Evolutionary conservation across 1,140 invertebrate species (phyloP).

Genomic region (Drosophila pruinosa): DNA sequence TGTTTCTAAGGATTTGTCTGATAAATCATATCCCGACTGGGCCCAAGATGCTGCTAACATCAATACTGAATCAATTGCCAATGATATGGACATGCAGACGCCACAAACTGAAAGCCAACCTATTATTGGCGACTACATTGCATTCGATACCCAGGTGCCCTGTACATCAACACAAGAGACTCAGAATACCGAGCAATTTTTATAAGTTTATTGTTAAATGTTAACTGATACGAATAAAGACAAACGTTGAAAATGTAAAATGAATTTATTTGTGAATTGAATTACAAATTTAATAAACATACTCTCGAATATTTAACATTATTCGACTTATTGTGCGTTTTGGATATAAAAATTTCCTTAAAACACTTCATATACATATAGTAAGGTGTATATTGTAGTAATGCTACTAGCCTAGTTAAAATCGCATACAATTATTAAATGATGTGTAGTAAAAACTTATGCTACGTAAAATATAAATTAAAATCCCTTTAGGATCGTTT

Average conservation of each 20-base stretch:
- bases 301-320: slow-evolving; percentile 5
- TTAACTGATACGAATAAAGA: neutral
- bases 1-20: neutral
- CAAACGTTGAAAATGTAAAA: slow-evolving; percentile 13
- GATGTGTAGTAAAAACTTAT: slow-evolving; percentile 20
- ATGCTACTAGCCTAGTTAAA: slow-evolving; percentile 34
- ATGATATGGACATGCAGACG: neutral
- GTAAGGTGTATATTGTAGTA: neutral
- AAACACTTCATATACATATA: slow-evolving; percentile 26
- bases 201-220: neutral
- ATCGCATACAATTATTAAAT: slow-evolving; percentile 12
- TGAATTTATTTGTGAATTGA: slow-evolving; percentile 19
- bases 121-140: slow-evolving; percentile 25
- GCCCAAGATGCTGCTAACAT: neutral
- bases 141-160: slow-evolving; percentile 45
- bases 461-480: slow-evolving; percentile 19
- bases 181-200: neutral
- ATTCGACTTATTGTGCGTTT: slow-evolving; percentile 31
- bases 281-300: slow-evolving; percentile 23
- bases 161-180: slow-evolving; percentile 48
- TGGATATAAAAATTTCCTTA: slow-evolving; percentile 57
- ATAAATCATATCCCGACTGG: slow-evolving; percentile 18
- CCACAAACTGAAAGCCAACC: slow-evolving; percentile 3
- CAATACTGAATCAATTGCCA: slow-evolving; percentile 42
- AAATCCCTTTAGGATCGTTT: neutral